A percentile compares a stretch with the other conserved stretches of the same genome.
Evolutionary conservation across 2,888 invertebrate genomes (phyloP).

Genomic region (Drosophila atroscutellata): DNA sequence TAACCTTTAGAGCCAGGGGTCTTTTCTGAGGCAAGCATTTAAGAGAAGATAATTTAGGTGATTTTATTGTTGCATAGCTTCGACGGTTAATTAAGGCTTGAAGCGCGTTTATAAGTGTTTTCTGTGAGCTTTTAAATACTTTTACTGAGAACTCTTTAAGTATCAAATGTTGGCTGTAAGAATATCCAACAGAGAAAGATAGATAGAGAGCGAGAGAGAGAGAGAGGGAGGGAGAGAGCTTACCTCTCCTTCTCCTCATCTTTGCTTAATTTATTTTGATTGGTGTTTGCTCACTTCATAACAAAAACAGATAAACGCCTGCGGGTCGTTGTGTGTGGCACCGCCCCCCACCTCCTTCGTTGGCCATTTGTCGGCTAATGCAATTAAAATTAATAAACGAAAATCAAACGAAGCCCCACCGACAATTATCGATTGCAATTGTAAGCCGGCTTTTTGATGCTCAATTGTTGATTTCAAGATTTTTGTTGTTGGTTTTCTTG

Average conservation of each 20-base stretch:
- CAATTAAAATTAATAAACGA: constrained; percentile 79
- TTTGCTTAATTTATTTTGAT: background rate
- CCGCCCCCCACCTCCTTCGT: constrained; percentile 22
- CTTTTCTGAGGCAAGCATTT: background rate
- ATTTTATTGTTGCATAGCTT: background rate
- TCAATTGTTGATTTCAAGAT: constrained; percentile 45
- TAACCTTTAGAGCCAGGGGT: background rate
- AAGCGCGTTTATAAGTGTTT: background rate
- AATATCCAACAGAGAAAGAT: background rate
- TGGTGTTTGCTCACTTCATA: constrained; percentile 43
- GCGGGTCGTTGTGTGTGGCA: constrained; percentile 49
- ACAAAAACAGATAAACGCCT: constrained; percentile 33
- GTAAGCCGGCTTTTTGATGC: constrained; percentile 59
- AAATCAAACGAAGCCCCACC: constrained; percentile 58
- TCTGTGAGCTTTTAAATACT: background rate
- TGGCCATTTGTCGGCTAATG: constrained; percentile 44
- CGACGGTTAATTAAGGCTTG: background rate
- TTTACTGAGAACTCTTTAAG: background rate
- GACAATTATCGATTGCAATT: constrained; percentile 54
- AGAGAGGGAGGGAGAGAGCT: too few species aligned
- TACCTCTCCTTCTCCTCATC: too few species aligned
- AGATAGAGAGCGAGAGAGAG: background rate
- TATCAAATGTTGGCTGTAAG: background rate
- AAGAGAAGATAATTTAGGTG: background rate
- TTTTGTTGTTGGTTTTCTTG: constrained; percentile 3